Base-by-base conservation (phyloP, 2,113 vertebrate genomes). In the Ceyx melanurus region DNA sequence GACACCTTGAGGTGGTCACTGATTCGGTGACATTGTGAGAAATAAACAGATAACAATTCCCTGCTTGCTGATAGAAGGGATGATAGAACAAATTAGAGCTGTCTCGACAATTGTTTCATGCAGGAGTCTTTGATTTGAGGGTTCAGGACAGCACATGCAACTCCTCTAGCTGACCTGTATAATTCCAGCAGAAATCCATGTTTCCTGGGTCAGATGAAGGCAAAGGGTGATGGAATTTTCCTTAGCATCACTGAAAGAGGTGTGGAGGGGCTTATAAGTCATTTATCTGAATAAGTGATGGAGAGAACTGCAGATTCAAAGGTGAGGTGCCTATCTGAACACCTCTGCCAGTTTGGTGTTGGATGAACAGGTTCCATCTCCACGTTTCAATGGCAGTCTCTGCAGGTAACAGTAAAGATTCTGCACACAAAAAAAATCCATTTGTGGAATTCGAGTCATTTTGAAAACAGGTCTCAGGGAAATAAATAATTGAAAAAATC, bases 1-100 rank as follows among this genome's bases (percentile, higher is more conserved):
- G 83, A 29, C 93, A 62, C 64, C 86, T 87, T 87, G 91, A 82
- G 78, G 53, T 85, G 82, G 31, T 64, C 78, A 62, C 42, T 11
- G 62, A 45, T 74, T 74, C 13, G 1, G 21, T 89, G 91, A 80
- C 91, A 75, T 35, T 87, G 78, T 53, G 29, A 50, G 74, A 62
- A 80, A 74, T 48, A 48, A 89, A 50, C 2, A 82, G 70, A 35
- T 74, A 89, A 74, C 53, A 81, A 66, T 82, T 87, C 46, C 33
- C 53, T 78, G 78, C 65, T 56, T 51, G 40, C 50, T 37, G 81
- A 46, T 12, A 10, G 68, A 57, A 65, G 40, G 50, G 56, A 3
- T 57, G 74, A 62, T 50, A 31, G 46, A 87, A 71, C 51, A 62
- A 87, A 85, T 78, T 12, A 72, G 43, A 85, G 25, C 43, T 40